Evolutionary conservation across 2,797 vertebrate genomes (phyloP).

Genomic region (Pipistrellus kuhlii): DNA sequence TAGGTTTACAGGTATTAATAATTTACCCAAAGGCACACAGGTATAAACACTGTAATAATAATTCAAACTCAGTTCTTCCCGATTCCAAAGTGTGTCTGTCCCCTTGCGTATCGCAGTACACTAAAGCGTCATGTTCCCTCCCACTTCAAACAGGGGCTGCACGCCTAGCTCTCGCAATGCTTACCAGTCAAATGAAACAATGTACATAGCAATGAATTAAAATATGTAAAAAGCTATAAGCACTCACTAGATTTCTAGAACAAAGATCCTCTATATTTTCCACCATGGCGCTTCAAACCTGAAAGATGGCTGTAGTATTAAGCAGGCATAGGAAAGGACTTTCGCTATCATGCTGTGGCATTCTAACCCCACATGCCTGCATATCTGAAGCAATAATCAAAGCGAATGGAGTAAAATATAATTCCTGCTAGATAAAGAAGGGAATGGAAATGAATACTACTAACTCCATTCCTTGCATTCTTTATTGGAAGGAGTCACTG

Average conservation of each 20-base stretch:
- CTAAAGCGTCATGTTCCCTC: not conserved
- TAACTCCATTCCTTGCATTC: not conserved
- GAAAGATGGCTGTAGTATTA: constrained; percentile 32
- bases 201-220: not conserved
- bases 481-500: constrained; percentile 52
- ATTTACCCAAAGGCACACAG: constrained; percentile 25
- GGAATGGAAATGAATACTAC: constrained; percentile 17
- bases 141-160: not conserved
- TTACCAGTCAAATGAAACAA: not conserved
- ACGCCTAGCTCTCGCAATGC: not conserved
- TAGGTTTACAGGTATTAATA: constrained; percentile 22
- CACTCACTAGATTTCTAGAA: constrained; percentile 34
- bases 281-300: not conserved
- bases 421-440: constrained; percentile 54
- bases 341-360: not conserved
- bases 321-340: constrained; percentile 20
- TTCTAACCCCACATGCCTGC: not conserved
- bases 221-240: not conserved
- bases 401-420: constrained; percentile 12
- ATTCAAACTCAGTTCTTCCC: constrained; percentile 41
- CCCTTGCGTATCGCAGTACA: not conserved
- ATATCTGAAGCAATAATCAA: not conserved
- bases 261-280: not conserved
- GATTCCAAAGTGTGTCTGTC: not conserved
- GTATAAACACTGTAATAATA: constrained; percentile 15